Base-by-base conservation (phyloP, 2,888 invertebrate species). In the Crematogaster levior region DNA sequence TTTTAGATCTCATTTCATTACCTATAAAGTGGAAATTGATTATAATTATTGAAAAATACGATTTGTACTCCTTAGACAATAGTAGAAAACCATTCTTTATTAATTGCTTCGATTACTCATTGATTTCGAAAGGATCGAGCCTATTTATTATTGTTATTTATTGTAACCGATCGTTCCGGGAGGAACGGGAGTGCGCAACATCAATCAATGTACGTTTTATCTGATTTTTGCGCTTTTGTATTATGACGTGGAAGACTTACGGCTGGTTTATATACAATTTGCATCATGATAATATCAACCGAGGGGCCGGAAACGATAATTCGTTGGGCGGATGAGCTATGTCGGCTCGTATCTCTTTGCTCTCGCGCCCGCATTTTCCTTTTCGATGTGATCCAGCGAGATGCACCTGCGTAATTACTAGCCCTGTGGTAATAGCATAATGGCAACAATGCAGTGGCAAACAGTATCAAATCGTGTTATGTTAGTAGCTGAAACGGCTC, bases 241-340 rank as follows among this genome's bases (percentile, higher is more conserved):
- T 70, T 70, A 56, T 37, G 77, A 77, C 77, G 48, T 82, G 83
- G 74, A 79, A 85, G 84, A 82, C 79, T 82, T 66, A 77, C 56
- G 80, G 82, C 77, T 65, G 85, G 74, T 46, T 87, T 88, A 85
- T 89, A 88, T 82, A 80, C 85, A 82, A 65, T 88, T 88, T 89
- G 86, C 86, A 86, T 90, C 88, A 81, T 83, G 88, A 89, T 89
- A 90, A 90, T 85, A 88, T 88, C 88, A 83, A 90, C 83, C 43
- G 85, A 84, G 90, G 82, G 82, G 86, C 80, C 89, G 90, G 89
- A 89, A 89, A 89, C 85, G 77, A 88, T 89, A 89, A 89, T 86
- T 89, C 82, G 82, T 82, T 74, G 82, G 51, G 84, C 70, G 86
- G 88, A 84, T 88, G 90, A 88, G 79, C 86, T 65, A 86, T 82